Evolutionary conservation across 2,113 vertebrate genomes (phyloP), one percentile per base, ranked within the genome.

Genomic region (Ictalurus punctatus): DNA sequence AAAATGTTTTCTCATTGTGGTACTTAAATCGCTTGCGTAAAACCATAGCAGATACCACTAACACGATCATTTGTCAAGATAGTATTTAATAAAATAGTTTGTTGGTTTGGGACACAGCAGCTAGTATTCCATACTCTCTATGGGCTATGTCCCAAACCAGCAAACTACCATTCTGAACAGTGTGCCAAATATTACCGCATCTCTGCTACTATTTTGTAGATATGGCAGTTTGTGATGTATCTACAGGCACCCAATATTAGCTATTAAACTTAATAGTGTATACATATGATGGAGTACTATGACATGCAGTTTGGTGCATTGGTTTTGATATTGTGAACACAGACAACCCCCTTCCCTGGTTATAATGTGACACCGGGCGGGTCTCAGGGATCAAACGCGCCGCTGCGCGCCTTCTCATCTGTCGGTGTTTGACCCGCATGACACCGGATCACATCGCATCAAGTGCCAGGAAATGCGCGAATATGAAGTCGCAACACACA

Each of bases 361-460:
- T 44, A 63, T 84, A 84, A 85, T 85, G 17, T 52, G 84, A 85
- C 84, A 69, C 63, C n/a, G 10, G 54, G 54, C 34, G 54, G 79
- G 79, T 58, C 17, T 56, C 65, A 21, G 65, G 84, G 84, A 85
- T 71, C 44, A 52, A 56, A 71, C 65, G 23, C n/a, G n/a, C 27
- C 7, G 5, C 61, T 2, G 61, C 9, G 8, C 9, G 44, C 61
- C 44, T 30, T 48, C 65, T 85, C 61, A 85, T 85, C 65, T 67
- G 12, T 85, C 63, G 19, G 44, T 30, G 84, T 84, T 84, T n/a
- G 61, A 84, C 78, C 78, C 48, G 8, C 25, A 16, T 30, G 83
- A 67, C 83, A 84, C 37, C 27, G 54, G 83, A 84, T 84, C 82
- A 65, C 58, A 65, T 84, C 44, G 4, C 65, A 30, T 71, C 44